Conservation (phyloP, 2,113 vertebrate species). For the Calyptomena viridis region DNA sequence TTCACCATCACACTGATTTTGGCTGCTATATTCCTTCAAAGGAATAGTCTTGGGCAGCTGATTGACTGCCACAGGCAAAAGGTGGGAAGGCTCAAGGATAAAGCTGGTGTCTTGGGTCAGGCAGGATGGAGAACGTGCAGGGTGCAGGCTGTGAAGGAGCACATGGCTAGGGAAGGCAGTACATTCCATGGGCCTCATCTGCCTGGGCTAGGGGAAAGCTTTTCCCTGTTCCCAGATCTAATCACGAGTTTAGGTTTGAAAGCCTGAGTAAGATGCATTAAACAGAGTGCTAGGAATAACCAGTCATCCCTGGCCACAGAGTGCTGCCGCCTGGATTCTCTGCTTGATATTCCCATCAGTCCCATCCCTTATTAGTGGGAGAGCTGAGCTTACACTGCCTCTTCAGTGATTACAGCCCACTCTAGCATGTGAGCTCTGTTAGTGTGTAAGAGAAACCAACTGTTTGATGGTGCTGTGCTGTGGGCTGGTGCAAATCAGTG, state of each 20-base stretch:
- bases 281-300: not conserved
- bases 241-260: not conserved
- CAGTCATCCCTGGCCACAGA: not conserved
- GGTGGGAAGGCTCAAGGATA: not conserved
- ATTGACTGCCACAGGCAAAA: not conserved
- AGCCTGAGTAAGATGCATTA: not conserved
- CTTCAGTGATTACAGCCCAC: not conserved
- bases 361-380: not conserved
- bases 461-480: not conserved
- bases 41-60: not conserved
- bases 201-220: not conserved
- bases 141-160: not conserved
- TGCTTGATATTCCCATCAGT: not conserved
- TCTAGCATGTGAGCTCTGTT: not conserved
- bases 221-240: not conserved
- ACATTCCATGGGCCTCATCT: not conserved
- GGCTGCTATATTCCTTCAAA: not conserved
- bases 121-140: rapidly evolving
- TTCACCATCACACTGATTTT: not conserved
- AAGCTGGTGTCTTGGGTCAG: not conserved
- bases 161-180: not conserved
- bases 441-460: not conserved
- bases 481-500: not conserved
- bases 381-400: not conserved
- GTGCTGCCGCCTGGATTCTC: not conserved